phyloP scores from a whole-genome alignment of 2,797 vertebrate genomes.

The Syndactyla subalaris region DNA sequence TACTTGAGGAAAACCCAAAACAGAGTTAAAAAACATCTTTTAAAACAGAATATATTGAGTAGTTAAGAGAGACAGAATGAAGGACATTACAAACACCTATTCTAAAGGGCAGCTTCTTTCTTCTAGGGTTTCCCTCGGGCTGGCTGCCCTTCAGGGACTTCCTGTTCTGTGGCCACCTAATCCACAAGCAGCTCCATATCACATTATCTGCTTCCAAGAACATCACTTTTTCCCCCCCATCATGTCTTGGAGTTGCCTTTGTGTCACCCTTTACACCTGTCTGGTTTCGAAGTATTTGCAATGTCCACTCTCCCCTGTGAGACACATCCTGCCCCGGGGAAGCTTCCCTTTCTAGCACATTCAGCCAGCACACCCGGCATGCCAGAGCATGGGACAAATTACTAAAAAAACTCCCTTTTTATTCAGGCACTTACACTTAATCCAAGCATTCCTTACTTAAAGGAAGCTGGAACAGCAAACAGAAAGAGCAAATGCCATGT shows the following conservation, averaged over 20 bases:
- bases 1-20: not conserved
- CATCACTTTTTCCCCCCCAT: rapidly evolving
- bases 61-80: not conserved
- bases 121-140: not conserved
- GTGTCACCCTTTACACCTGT: not conserved
- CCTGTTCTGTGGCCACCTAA: not conserved
- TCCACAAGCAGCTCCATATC: not conserved
- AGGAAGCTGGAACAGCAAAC: not conserved
- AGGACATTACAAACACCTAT: not conserved
- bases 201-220: not conserved
- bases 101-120: not conserved
- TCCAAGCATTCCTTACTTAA: not conserved
- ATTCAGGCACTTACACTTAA: not conserved
- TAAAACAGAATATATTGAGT: not conserved
- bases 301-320: not conserved
- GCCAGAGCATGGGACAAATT: rapidly evolving
- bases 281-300: not conserved
- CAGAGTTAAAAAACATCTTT: not conserved
- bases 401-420: not conserved
- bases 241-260: not conserved
- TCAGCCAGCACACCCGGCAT: rapidly evolving
- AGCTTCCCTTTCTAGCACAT: not conserved
- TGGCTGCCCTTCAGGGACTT: not conserved
- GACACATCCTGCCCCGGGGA: not conserved
- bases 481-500: not conserved